Evolutionary conservation across 2,888 invertebrate species (phyloP).

Genomic region (Sphaeridia pumilis): DNA sequence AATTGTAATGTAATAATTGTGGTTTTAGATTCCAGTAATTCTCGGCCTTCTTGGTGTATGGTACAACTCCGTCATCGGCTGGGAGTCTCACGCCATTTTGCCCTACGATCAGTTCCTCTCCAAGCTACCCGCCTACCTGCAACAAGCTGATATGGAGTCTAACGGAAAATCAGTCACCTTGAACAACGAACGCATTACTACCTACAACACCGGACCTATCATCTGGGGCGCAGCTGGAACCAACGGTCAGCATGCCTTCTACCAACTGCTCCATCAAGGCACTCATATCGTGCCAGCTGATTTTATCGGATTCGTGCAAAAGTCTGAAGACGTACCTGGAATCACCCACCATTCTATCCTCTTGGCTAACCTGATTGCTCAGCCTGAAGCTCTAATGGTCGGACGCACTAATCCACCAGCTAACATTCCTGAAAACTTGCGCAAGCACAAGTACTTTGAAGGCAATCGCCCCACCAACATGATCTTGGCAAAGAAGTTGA

Average conservation of each 20-base stretch:
- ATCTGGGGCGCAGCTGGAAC: constrained; percentile 27
- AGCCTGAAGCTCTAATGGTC: constrained; percentile 96
- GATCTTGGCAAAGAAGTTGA: constrained; percentile 78
- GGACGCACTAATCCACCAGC: constrained; percentile 46
- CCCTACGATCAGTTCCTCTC: constrained; percentile 99
- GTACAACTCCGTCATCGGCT: constrained; percentile 90
- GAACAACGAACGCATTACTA: constrained; percentile 20
- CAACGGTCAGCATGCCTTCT: constrained; percentile 96
- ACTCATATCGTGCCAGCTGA: constrained; percentile 30
- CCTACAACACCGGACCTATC: constrained; percentile 26
- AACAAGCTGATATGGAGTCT: constrained; percentile 99
- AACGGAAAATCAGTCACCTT: constrained; percentile 71
- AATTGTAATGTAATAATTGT: not conserved
- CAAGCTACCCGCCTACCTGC: constrained; percentile 97
- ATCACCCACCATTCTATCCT: constrained; percentile 49
- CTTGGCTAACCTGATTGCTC: constrained; percentile 92
- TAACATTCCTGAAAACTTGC: constrained; percentile 49
- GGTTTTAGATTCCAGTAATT: constrained; percentile 43
- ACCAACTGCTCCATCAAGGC: constrained; percentile 94
- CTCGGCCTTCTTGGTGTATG: constrained; percentile 82
- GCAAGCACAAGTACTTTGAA: constrained; percentile 92
- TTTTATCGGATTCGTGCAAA: constrained; percentile 34
- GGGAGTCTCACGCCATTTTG: constrained; percentile 88
- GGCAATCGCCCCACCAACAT: constrained; percentile 98
- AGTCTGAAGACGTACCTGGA: constrained; percentile 29